Percentiles rank a stretch among this genome's conserved stretches.
phyloP scores from a whole-genome alignment of 1,140 invertebrate species.

The Heliconius himera region DNA sequence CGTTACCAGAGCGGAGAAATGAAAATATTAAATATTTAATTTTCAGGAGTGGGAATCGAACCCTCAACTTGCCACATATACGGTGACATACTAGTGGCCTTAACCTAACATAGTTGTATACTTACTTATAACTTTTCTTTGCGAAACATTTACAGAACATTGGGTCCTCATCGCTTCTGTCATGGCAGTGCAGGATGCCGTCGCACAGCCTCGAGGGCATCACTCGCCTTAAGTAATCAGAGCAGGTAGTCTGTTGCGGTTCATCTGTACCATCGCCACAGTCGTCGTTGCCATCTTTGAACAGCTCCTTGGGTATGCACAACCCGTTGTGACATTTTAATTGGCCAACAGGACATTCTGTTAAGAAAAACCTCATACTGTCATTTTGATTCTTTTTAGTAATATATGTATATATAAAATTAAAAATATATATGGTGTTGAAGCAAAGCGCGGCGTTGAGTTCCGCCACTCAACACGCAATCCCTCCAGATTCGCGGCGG shows the following conservation, averaged over 20 bases:
- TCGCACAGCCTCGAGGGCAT: conserved; percentile 88
- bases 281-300: conserved; percentile 85
- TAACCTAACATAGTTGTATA: too few relatives aligned
- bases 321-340: conserved; percentile 85
- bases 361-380: background rate
- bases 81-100: too few relatives aligned
- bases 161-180: conserved; percentile 89
- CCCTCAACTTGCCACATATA: too few relatives aligned
- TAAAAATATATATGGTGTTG: too few relatives aligned
- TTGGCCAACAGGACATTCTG: conserved; percentile 83
- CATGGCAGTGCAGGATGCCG: conserved; percentile 89
- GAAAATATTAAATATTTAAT: too few relatives aligned
- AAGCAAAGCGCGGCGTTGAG: too few relatives aligned
- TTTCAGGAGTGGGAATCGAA: too few relatives aligned
- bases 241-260: conserved; percentile 85
- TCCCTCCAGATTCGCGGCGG: too few relatives aligned
- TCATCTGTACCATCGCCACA: conserved; percentile 89
- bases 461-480: too few relatives aligned
- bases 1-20: too few relatives aligned
- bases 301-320: conserved; percentile 86
- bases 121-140: conserved; percentile 61
- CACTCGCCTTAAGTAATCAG: conserved; percentile 85
- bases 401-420: too few relatives aligned
- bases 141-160: conserved; percentile 84
- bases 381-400: too few relatives aligned